phyloP scores from a whole-genome alignment of 2,113 vertebrate genomes.

The Procavia capensis region DNA sequence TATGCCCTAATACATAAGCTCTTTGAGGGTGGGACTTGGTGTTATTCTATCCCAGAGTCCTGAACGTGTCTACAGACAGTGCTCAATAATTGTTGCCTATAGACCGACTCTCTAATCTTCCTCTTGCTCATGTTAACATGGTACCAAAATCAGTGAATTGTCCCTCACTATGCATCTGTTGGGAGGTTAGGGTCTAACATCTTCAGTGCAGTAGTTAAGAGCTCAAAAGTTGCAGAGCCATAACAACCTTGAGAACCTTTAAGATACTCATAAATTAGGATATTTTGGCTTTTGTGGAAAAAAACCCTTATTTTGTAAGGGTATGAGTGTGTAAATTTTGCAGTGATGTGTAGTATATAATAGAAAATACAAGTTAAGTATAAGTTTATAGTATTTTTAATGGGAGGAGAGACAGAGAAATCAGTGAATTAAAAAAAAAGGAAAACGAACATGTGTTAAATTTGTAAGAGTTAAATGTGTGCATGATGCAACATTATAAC shows the following conservation, averaged over 20 bases:
- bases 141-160: background rate
- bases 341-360: background rate
- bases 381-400: background rate
- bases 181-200: background rate
- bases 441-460: background rate
- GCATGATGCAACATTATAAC: background rate
- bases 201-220: too few species aligned
- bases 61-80: background rate
- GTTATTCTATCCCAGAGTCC: background rate
- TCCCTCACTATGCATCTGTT: background rate
- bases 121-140: too few species aligned
- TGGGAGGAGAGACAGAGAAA: background rate
- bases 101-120: background rate
- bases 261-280: background rate
- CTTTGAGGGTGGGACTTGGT: background rate
- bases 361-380: background rate
- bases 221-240: background rate
- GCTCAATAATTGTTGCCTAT: background rate
- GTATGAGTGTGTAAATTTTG: background rate
- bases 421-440: background rate
- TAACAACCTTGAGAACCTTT: background rate
- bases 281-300: background rate
- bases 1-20: fast-evolving
- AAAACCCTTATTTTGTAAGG: background rate
- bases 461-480: background rate